Evolutionary conservation across 2,797 vertebrate genomes (phyloP).

Genomic region (Taenioides sp.): DNA sequence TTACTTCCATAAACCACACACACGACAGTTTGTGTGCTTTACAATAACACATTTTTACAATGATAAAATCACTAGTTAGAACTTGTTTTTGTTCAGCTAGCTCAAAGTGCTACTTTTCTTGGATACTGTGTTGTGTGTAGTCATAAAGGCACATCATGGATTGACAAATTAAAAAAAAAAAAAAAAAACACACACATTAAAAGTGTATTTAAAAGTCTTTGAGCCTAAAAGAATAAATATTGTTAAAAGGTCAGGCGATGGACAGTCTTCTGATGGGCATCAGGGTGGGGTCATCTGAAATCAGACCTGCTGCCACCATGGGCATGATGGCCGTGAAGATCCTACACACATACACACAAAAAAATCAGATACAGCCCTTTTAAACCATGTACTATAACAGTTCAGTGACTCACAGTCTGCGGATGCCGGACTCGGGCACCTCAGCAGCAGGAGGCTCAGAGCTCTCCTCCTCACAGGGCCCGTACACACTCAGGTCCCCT

Average conservation of each 20-base stretch:
- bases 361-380: too few species aligned
- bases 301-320: constrained; percentile 93
- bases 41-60: background rate
- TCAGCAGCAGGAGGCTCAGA: constrained; percentile 42
- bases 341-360: constrained; percentile 62
- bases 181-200: background rate
- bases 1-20: background rate
- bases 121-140: background rate
- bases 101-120: background rate
- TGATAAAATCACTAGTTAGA: background rate
- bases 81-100: background rate
- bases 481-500: constrained; percentile 73
- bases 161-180: background rate
- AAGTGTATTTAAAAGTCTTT: background rate
- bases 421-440: constrained; percentile 90
- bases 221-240: constrained; percentile 12
- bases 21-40: background rate
- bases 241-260: constrained; percentile 76
- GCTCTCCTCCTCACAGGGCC: constrained; percentile 53
- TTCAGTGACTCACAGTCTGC: constrained; percentile 85
- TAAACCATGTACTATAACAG: too few species aligned
- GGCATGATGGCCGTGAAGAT: constrained; percentile 97
- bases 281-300: constrained; percentile 90
- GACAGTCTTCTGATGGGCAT: constrained; percentile 91
- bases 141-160: background rate